These are phyloP conservation scores for Apogon talboti DNA, from an alignment of 2,797 vertebrate species.

Conservation along the genomic window DNA sequence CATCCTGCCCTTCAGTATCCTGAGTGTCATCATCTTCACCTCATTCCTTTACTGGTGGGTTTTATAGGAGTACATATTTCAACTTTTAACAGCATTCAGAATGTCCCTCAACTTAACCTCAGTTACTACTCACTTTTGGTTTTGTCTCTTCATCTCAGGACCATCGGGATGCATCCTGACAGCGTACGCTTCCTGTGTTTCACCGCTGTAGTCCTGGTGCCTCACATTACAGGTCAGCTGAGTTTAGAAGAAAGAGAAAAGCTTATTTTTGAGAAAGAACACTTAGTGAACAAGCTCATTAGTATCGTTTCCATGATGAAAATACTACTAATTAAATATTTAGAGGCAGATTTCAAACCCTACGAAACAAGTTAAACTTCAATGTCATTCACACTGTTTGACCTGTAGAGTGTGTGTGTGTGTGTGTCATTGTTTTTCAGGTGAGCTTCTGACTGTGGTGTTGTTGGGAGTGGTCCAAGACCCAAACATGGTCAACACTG, in stretches of 20 bases:
- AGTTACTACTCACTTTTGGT: background rate
- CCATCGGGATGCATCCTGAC: constrained; percentile 89
- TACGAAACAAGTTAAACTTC: background rate
- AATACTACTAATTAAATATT: no score
- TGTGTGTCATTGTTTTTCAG: constrained; percentile 47
- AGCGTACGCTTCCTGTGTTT: constrained; percentile 89
- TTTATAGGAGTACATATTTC: background rate
- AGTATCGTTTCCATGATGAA: no score
- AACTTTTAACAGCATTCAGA: background rate
- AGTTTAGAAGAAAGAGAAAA: background rate
- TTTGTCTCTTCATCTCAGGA: constrained; percentile 79
- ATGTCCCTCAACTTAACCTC: no score
- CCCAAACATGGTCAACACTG: constrained; percentile 91
- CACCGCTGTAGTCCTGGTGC: constrained; percentile 88
- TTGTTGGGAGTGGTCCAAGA: constrained; percentile 91
- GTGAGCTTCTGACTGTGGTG: constrained; percentile 90
- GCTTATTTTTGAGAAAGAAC: background rate
- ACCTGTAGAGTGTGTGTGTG: background rate
- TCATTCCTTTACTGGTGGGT: constrained; percentile 93
- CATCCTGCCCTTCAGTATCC: constrained; percentile 91
- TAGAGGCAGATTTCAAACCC: background rate
- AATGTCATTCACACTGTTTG: background rate
- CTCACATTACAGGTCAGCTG: constrained; percentile 90
- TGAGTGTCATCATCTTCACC: constrained; percentile 88
- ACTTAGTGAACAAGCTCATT: no score